Conservation (phyloP, 2,888 invertebrate genomes). For the Strigamia transsilvanica region DNA sequence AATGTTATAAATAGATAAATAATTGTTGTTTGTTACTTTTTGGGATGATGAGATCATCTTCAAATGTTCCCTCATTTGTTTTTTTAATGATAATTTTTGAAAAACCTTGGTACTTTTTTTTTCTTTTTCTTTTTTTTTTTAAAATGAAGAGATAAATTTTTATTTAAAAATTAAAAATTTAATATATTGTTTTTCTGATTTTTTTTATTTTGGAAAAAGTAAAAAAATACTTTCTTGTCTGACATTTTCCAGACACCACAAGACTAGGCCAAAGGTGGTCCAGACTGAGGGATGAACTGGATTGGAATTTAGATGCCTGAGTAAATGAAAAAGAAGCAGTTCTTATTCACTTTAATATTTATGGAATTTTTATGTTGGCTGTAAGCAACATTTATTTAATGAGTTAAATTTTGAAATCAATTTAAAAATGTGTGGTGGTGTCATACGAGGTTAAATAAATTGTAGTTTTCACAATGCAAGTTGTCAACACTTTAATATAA, state of each 20-base stretch:
- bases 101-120: neutral
- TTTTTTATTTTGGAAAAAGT: neutral
- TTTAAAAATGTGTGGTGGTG: too few relatives aligned
- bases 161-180: neutral
- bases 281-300: neutral
- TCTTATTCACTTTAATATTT: too few relatives aligned
- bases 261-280: neutral
- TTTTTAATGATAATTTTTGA: neutral
- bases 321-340: neutral
- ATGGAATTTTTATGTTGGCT: too few relatives aligned
- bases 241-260: conserved; percentile 3
- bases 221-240: neutral
- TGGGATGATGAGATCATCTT: neutral
- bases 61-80: neutral
- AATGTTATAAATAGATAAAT: conserved; percentile 1
- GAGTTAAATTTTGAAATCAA: too few relatives aligned
- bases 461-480: neutral
- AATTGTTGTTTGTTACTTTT: neutral
- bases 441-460: too few relatives aligned
- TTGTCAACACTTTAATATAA: conserved; percentile 8
- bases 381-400: too few relatives aligned
- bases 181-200: neutral
- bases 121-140: neutral
- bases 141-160: neutral
- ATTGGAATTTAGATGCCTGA: neutral